phyloP scores from a whole-genome alignment of 2,113 vertebrate genomes.

The Dromaius novaehollandiae region DNA sequence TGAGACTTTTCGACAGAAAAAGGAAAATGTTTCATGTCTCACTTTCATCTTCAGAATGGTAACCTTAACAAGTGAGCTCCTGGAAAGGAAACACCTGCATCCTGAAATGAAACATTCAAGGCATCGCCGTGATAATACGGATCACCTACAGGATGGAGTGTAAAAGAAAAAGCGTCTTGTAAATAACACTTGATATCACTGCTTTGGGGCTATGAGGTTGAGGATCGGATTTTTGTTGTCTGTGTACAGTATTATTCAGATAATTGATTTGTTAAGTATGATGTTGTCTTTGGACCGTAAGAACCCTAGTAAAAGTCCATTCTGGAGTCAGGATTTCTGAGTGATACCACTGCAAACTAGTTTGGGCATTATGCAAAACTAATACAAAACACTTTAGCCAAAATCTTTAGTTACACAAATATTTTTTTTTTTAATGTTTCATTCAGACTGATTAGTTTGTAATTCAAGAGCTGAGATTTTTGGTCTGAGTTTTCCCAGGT shows the following conservation, averaged over 20 bases:
- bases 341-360: neutral
- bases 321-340: neutral
- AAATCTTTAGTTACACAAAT: neutral
- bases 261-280: neutral
- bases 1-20: slow-evolving; percentile 11
- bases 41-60: slow-evolving; percentile 62
- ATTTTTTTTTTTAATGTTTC: neutral
- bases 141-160: neutral
- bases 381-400: neutral
- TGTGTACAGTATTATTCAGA: neutral
- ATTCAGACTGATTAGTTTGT: neutral
- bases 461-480: neutral
- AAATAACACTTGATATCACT: neutral
- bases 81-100: slow-evolving; percentile 63
- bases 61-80: slow-evolving; percentile 57
- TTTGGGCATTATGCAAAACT: neutral
- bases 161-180: neutral
- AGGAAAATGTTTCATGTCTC: slow-evolving; percentile 46
- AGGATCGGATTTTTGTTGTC: neutral
- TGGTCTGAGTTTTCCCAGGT: neutral
- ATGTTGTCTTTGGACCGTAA: neutral
- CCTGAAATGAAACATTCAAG: slow-evolving; percentile 51
- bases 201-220: neutral
- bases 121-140: neutral
- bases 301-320: neutral